Percentiles rank a stretch among this genome's conserved stretches.
These are phyloP conservation scores for Pluvianellus socialis DNA, from an alignment of 2,113 vertebrate genomes.

Conservation along the genomic window DNA sequence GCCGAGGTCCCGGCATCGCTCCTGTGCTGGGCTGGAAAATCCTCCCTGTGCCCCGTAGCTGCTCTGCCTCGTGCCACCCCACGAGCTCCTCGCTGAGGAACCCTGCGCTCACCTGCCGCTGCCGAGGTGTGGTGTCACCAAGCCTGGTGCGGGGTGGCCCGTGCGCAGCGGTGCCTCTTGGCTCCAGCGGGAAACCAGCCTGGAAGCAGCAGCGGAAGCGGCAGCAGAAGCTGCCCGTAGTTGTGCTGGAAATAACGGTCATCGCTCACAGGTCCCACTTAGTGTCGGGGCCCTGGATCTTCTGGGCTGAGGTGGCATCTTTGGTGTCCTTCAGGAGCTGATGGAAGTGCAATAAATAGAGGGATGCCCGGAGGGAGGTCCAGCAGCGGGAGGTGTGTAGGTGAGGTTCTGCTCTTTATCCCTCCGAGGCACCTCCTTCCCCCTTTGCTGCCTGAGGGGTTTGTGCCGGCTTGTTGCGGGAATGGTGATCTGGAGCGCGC, in stretches of 20 bases:
- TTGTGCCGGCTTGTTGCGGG: background rate
- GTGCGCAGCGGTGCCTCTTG: background rate
- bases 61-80: background rate
- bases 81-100: background rate
- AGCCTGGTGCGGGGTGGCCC: background rate
- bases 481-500: rapidly evolving
- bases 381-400: background rate
- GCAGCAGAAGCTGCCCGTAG: background rate
- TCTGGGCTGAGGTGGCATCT: background rate
- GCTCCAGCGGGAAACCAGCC: background rate
- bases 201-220: rapidly evolving
- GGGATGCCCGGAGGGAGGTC: rapidly evolving
- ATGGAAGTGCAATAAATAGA: rapidly evolving
- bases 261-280: rapidly evolving
- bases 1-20: rapidly evolving
- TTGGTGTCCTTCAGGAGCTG: background rate
- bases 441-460: background rate
- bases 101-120: background rate
- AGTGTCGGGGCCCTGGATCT: rapidly evolving
- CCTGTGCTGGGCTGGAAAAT: background rate
- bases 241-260: background rate
- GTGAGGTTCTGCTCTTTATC: background rate
- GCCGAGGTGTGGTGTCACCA: too few species aligned
- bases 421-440: background rate
- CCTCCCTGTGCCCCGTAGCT: background rate